Evolutionary conservation across 2,888 invertebrate genomes (phyloP), one percentile per base, ranked within the genome.

Genomic region (Hypena proboscidalis): DNA sequence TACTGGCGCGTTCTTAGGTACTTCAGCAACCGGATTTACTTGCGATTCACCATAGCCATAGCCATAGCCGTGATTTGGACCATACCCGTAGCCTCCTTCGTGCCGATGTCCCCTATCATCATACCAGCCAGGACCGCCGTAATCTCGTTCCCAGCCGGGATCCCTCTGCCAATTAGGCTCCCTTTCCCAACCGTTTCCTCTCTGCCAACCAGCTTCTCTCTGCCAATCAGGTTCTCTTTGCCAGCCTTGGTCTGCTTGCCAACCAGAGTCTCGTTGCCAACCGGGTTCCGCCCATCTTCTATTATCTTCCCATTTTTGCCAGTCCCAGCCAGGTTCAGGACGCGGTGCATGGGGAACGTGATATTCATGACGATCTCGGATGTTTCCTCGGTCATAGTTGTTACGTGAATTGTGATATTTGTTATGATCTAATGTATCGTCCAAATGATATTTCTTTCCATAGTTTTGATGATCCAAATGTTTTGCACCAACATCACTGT

Each of bases 401-500:
- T 85, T 86, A 7, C 79, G 84, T 15, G 78, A 85, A 35, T 87
- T 83, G 6, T 77, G 81, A 51, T 87, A 83, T 51, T 84, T 88
- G 52, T 90, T 82, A 42, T 89, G 84, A 44, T 85, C 77, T 43
- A 85, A 70, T 30, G 74, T 67, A 42, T 92, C 90, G 42, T 92
- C 88, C 43, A 91, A 72, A 54, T 91, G 83, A 53, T 89, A 85
- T 35, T 91, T 90, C 50, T 86, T 86, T 3, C 83, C 89, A 42
- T 91, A 82, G 50, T 90, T 87, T 50, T 82, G 85, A 57, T 83
- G 80, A 5, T 77, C 82, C n/a, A 69, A 65, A 27, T 85, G 80
- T 46, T 87, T 90, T 11, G 81, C 73, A 3, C 90, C 89, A 13
- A 77, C 70, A 36, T 92, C 90, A 4, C 85, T 88, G 19, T 85